Percentiles rank a stretch among this genome's conserved stretches.
Evolutionary conservation across 1,140 invertebrate species (phyloP).

Genomic region (Campodea augens): DNA sequence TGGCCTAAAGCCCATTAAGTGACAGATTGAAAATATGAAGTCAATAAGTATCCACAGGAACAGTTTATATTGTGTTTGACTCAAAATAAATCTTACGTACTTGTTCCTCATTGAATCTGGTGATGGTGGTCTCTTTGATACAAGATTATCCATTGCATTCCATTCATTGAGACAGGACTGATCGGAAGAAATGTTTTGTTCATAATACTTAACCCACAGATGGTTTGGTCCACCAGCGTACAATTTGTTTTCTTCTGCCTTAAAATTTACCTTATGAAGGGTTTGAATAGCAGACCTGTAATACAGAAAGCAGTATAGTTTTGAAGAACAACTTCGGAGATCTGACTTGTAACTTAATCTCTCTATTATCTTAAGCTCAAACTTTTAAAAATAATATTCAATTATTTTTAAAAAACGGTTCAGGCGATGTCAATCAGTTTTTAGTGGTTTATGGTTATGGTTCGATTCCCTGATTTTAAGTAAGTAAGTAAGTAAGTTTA

Average conservation of each 20-base stretch:
- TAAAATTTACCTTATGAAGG: constrained; percentile 73
- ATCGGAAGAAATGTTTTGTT: constrained; percentile 65
- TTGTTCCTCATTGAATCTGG: constrained; percentile 68
- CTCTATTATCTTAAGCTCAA: background rate
- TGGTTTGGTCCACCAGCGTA: constrained; percentile 70
- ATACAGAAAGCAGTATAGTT: constrained; percentile 16
- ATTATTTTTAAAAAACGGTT: too few species aligned
- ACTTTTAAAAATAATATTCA: too few species aligned
- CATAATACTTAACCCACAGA: constrained; percentile 81
- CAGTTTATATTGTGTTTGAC: background rate
- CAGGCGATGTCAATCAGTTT: too few species aligned
- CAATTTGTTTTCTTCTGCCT: constrained; percentile 67
- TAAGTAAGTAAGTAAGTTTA: too few species aligned
- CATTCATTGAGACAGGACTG: constrained; percentile 86
- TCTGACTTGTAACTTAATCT: background rate
- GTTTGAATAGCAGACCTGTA: constrained; percentile 86
- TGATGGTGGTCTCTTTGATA: constrained; percentile 66
- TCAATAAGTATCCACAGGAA: too few species aligned
- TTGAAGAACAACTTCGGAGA: background rate
- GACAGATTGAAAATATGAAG: too few species aligned
- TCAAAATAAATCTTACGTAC: constrained; percentile 27
- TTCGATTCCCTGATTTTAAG: too few species aligned
- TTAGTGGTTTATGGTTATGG: too few species aligned
- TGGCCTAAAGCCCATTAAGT: too few species aligned
- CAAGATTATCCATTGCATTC: constrained; percentile 84